Evolutionary conservation across 1,140 invertebrate genomes (phyloP), one percentile per base, ranked within the genome.

Genomic region (Antheraea mylitta): DNA sequence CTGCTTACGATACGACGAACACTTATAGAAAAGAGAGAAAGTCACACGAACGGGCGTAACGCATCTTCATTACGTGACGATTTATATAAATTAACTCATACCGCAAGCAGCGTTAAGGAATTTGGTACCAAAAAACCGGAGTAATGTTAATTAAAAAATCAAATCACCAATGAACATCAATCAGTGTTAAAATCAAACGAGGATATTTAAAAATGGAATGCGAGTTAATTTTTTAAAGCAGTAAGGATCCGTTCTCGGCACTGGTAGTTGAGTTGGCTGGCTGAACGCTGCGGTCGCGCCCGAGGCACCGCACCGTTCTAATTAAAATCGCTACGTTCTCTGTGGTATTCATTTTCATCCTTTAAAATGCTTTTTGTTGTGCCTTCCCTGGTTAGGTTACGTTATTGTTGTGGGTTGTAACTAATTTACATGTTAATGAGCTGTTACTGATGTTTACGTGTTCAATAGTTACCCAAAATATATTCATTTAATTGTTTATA

Each of bases 371-470:
- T 88, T 90, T 90, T 89, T 89, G 88, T 87, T 87, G 76, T 75
- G 70, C 75, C 71, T 71, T 79, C 77, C 60, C 79, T 77, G 80
- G 82, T 81, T 83, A 79, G 80, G 72, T 81, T 81, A 77, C 77
- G 81, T 84, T 84, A 88, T 89, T 88, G 81, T 87, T 87, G 83
- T 85, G 81, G 81, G 79, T 77, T 78, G 78, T 75, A 79, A 87
- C 83, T 90, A 86, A 91, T 91, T 89, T 88, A 90, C 85, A 91
- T 90, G 85, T 86, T 89, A 91, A 91, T 91, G 82, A 90, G 82
- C 79, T 83, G 75, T 82, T 80, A 76, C 75, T 79, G 79, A 81
- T 78, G 77, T 75, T 79, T 72, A 69, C 67, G 66, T 69, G 68
- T 66, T 73, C 76, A 72, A 78, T 81, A 71, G 70, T 74, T 74